Base-by-base conservation (phyloP, 1,140 invertebrate species). In the Bombus balteatus region DNA sequence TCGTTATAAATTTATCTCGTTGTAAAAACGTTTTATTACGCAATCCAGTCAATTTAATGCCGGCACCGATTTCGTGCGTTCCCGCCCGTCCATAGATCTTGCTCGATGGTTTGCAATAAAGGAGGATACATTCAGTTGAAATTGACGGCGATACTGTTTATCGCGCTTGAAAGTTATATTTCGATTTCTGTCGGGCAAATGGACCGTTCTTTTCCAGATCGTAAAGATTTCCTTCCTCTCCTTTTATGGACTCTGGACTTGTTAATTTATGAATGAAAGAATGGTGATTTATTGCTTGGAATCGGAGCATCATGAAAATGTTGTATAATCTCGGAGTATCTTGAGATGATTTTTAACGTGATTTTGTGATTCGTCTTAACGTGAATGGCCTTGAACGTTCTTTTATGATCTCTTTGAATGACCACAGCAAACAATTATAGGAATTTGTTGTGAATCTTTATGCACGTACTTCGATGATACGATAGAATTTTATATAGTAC, bases 21-120 rank as follows among this genome's bases (percentile, higher is more conserved):
- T 57, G 73, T 57, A 75, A 78, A 65, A 78, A 62, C 39, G 76
- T 65, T 78, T 65, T 41, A 62, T 62, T 41, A 65, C 62, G 62
- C 57, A 78, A 41, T 65, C 37, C 18, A 37, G 10, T 8, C 32
- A 47, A 75, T 53, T 75, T 75, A 75, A 25, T 22, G 73, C 22
- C 22, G 5, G 47, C 32, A 13, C 73, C 73, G 47, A 75, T 75
- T 75, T 75, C 32, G 32, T 13, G 12, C n/a, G 41, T 47, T 25
- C n/a, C 41, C 5, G 3, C 5, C 0, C 32, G 73, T 15, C 10
- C 43, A 25, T 75, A 37, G 25, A 57, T 75, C 43, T 53, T 57
- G 5, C 32, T 28, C 73, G 73, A 37, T 13, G 73, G 43, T 34
- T 15, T 22, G 73, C 32, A 12, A 28, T 25, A 25, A 37, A 43